Evolutionary conservation across 2,113 vertebrate species (phyloP), one percentile per base, ranked within the genome.

Genomic region (Mugil cephalus): DNA sequence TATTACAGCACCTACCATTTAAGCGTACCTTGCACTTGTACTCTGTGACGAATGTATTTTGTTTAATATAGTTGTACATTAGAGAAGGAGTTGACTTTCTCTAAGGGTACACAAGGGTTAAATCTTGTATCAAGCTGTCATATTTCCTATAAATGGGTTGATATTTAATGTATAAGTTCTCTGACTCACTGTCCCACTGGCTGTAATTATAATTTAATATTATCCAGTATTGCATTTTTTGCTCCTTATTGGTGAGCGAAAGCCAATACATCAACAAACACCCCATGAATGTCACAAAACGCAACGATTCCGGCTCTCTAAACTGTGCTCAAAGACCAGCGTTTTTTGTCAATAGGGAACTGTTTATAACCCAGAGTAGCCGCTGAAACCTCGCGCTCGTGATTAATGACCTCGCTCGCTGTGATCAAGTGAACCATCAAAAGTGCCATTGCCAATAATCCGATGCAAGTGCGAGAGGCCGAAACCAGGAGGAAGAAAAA

Each of bases 351-450:
- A 54, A 88, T 91, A 79, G 61, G 80, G 82, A 81, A 36, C 36
- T 83, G 85, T 86, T 91, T 79, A 47, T 77, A 84, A 81, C 72
- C 74, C 9, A 1, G 78, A 86, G 46, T 66, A 86, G 87, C 19
- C 1, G 36, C 38, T 93, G 88, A 88, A 92, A 94, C 80, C 81
- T 35, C 8, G 74, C 79, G 58, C 54, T 36, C 3, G 7, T 94
- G 94, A 95, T 94, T 89, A 93, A 96, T 94, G 92, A 84, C 67
- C 39, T 79, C 47, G 47, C 65, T 75, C 67, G 36, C 48, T 2
- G 48, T 51, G 70, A 86, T 86, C 81, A 89, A 90, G 77, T 69
- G 48, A 74, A 81, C 69, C 73, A 77, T 83, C 55, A 73, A 72
- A 82, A 69, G 69, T 75, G 45, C 53, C 74, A 38, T 39, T 52